phyloP scores from a whole-genome alignment of 2,113 vertebrate species.

The Mormyrus lacerda region DNA sequence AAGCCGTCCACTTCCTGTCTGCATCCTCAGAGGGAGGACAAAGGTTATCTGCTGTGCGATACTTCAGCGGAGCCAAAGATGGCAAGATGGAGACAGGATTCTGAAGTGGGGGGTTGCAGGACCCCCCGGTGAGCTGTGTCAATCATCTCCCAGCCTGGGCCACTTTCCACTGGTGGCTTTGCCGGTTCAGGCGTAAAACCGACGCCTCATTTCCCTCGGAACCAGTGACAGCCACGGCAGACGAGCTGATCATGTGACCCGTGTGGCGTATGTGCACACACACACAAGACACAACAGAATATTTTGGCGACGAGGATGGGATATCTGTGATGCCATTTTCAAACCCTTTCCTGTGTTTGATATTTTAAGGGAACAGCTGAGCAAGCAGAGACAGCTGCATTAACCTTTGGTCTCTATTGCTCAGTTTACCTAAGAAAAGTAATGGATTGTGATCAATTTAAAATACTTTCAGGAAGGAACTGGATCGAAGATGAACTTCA shows the following conservation, averaged over 20 bases:
- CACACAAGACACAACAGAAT: too few relatives aligned
- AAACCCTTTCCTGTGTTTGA: neutral
- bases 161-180: neutral
- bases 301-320: too few relatives aligned
- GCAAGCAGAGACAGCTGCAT: neutral
- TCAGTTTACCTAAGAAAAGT: neutral
- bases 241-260: neutral
- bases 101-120: neutral
- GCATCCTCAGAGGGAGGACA: neutral
- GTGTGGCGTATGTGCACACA: too few relatives aligned
- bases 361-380: neutral
- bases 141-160: neutral
- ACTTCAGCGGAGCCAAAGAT: neutral
- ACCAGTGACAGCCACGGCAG: neutral
- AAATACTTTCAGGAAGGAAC: neutral
- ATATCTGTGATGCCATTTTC: too few relatives aligned
- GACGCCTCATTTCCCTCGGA: neutral
- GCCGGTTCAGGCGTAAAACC: neutral
- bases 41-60: neutral
- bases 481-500: neutral
- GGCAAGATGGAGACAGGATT: neutral
- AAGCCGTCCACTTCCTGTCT: neutral
- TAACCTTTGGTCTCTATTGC: neutral
- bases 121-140: neutral
- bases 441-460: neutral